These are phyloP conservation scores for Aphis craccivora DNA, from an alignment of 1,140 invertebrate species.

Conservation along the genomic window DNA sequence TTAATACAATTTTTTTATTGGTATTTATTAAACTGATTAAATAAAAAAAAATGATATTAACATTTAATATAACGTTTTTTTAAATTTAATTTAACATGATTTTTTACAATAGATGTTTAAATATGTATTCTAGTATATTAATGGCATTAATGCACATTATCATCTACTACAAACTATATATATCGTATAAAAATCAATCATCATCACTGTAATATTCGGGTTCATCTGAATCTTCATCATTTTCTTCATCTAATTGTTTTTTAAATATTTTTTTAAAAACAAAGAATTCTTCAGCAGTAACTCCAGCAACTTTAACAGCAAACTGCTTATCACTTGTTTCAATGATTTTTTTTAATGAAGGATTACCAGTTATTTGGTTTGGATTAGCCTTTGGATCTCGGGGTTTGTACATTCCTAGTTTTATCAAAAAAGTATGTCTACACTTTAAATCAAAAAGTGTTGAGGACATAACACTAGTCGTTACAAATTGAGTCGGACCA, in stretches of 20 bases:
- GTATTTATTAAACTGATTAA: neutral
- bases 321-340: slow-evolving; percentile 45
- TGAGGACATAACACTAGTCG: slow-evolving; percentile 31
- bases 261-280: slow-evolving; percentile 42
- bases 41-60: neutral
- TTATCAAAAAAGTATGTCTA: slow-evolving; percentile 42
- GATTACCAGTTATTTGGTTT: slow-evolving; percentile 32
- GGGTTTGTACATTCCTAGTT: slow-evolving; percentile 39
- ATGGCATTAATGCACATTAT: neutral
- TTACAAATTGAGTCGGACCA: slow-evolving; percentile 49
- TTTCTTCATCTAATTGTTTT: slow-evolving; percentile 33
- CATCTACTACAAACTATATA: neutral
- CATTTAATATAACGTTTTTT: neutral
- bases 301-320: slow-evolving; percentile 50
- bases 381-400: slow-evolving; percentile 14
- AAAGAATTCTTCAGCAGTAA: slow-evolving; percentile 43
- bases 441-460: slow-evolving; percentile 52
- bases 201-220: neutral
- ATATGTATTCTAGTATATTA: neutral
- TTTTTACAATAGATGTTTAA: neutral
- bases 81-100: neutral
- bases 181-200: neutral
- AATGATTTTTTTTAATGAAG: slow-evolving; percentile 39
- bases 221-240: neutral
- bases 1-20: no score